A percentile compares a stretch with the other conserved stretches of the same genome.
Conservation (phyloP, 2,888 invertebrate genomes). For the Pollenia labialis region DNA sequence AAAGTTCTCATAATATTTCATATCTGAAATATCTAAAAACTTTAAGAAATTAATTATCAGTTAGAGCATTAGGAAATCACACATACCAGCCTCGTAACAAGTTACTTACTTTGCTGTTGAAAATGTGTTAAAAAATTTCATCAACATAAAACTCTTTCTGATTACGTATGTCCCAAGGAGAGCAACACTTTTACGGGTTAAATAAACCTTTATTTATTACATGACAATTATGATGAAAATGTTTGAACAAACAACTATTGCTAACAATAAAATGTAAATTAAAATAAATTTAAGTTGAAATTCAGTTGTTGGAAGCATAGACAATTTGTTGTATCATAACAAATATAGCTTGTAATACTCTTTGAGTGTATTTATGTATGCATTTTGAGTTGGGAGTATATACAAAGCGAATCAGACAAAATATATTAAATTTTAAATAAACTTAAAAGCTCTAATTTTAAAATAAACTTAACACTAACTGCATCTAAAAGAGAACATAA, state of each 20-base stretch:
- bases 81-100: not conserved
- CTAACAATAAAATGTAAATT: constrained; percentile 35
- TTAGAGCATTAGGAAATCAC: too few species aligned
- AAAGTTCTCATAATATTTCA: not conserved
- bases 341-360: too few species aligned
- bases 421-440: too few species aligned
- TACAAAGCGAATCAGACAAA: too few species aligned
- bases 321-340: too few species aligned
- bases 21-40: not conserved
- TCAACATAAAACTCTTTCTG: constrained; percentile 3
- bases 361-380: too few species aligned
- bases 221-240: constrained; percentile 6
- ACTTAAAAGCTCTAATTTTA: too few species aligned
- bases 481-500: too few species aligned
- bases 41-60: too few species aligned
- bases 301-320: not conserved
- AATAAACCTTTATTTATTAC: constrained; percentile 25
- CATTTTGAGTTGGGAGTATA: too few species aligned
- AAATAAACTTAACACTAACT: too few species aligned
- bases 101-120: not conserved
- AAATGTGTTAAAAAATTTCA: constrained; percentile 56
- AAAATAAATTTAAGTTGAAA: not conserved
- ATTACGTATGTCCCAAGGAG: constrained; percentile 29
- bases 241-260: constrained; percentile 11
- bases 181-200: constrained; percentile 19